Conservation (phyloP, 2,113 vertebrate species). For the Tinamus guttatus region DNA sequence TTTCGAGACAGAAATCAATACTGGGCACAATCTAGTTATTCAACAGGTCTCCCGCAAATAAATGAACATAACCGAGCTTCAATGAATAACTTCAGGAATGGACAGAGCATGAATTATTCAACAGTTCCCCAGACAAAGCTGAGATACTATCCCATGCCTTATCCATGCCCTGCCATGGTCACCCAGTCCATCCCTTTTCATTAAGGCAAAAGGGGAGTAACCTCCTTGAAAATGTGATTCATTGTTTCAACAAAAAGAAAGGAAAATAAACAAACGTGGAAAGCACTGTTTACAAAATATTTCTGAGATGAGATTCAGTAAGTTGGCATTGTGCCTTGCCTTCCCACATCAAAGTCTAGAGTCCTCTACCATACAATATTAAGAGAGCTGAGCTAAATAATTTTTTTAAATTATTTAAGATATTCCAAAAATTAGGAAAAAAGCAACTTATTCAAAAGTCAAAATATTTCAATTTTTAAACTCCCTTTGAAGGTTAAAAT, state of each 20-base stretch:
- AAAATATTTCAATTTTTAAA: not conserved
- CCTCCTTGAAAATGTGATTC: not conserved
- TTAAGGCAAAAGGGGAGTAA: not conserved
- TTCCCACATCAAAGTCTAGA: not conserved
- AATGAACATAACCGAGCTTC: not conserved
- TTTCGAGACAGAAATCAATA: not conserved
- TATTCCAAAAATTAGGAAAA: not conserved
- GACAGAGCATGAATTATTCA: not conserved
- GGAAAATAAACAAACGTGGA: not conserved
- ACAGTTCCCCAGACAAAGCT: not conserved
- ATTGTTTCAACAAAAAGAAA: not conserved
- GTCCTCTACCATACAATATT: not conserved
- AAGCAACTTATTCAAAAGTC: not conserved
- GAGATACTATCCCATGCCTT: not conserved
- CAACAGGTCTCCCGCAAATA: not conserved
- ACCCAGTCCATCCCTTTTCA: not conserved
- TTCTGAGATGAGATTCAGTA: not conserved
- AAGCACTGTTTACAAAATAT: not conserved
- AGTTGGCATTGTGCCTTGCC: not conserved
- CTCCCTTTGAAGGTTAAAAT: fast-evolving
- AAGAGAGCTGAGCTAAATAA: not conserved
- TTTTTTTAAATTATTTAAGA: not conserved
- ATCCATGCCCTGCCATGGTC: not conserved
- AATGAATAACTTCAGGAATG: not conserved
- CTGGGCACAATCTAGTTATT: not conserved